These are phyloP conservation scores for Indicator indicator DNA, from an alignment of 2,113 vertebrate genomes.

Conservation along the genomic window DNA sequence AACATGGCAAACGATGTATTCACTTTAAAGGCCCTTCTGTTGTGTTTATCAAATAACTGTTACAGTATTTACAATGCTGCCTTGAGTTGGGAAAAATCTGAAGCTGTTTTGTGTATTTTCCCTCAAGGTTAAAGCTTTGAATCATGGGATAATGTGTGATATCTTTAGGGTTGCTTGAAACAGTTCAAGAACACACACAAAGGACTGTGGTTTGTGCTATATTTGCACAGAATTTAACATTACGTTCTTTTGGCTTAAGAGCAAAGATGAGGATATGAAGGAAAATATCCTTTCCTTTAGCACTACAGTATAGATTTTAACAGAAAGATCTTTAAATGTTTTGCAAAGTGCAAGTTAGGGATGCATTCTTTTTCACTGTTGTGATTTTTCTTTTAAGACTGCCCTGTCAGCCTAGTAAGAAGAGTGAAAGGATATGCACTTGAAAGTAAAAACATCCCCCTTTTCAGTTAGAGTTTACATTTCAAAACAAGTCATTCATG, in stretches of 20 bases:
- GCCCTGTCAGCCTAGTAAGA: not conserved
- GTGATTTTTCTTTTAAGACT: constrained; percentile 3
- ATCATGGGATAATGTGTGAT: constrained; percentile 68
- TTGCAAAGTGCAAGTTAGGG: not conserved
- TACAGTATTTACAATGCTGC: constrained; percentile 39
- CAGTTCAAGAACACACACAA: constrained; percentile 65
- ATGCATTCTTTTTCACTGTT: not conserved
- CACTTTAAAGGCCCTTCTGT: constrained; percentile 23
- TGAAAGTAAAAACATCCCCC: not conserved
- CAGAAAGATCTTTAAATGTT: not conserved
- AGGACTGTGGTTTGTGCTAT: constrained; percentile 57
- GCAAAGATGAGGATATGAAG: constrained; percentile 38
- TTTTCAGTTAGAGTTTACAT: not conserved
- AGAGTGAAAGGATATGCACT: not conserved
- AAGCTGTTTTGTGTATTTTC: constrained; percentile 62
- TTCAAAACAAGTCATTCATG: not conserved
- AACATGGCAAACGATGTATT: not conserved
- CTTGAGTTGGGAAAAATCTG: constrained; percentile 52
- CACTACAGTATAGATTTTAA: not conserved
- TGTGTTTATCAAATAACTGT: constrained; percentile 62
- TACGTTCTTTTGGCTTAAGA: constrained; percentile 53
- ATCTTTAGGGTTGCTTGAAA: constrained; percentile 70
- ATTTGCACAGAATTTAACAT: constrained; percentile 63
- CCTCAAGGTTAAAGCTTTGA: constrained; percentile 73
- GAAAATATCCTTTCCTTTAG: constrained; percentile 9